phyloP scores from a whole-genome alignment of 1,140 invertebrate genomes.

The Brachionus sp. region DNA sequence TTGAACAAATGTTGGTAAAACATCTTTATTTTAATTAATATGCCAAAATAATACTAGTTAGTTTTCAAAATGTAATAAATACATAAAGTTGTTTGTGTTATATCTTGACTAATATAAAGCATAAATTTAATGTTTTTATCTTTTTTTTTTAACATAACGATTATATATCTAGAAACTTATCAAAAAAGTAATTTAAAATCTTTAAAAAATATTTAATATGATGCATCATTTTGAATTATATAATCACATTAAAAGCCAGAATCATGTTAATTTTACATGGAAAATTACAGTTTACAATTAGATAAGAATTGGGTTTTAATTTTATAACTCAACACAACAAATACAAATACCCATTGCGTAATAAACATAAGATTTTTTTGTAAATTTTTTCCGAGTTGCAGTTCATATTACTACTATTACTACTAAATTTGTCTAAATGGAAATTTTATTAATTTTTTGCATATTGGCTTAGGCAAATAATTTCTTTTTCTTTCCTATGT shows the following conservation, averaged over 20 bases:
- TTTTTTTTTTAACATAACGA: not conserved
- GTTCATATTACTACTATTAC: no score
- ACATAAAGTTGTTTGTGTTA: not conserved
- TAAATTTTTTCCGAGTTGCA: no score
- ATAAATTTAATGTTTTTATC: not conserved
- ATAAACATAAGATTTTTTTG: not conserved
- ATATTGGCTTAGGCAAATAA: not conserved
- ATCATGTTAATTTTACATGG: not conserved
- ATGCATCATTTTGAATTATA: not conserved
- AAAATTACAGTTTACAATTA: not conserved
- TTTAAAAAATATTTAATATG: not conserved
- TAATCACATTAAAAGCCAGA: not conserved
- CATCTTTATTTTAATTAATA: constrained; percentile 1
- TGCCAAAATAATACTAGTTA: not conserved
- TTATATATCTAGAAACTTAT: not conserved
- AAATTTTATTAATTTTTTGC: not conserved
- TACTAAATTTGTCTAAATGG: not conserved
- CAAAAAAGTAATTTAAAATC: not conserved
- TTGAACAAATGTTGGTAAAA: not conserved
- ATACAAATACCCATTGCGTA: not conserved
- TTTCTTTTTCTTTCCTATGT: not conserved
- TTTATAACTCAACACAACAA: not conserved
- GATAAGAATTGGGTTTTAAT: not conserved
- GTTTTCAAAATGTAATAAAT: constrained; percentile 10
- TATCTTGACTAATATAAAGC: not conserved